Conservation (phyloP, 2,888 invertebrate genomes). For the Leptopterna dolabrata region DNA sequence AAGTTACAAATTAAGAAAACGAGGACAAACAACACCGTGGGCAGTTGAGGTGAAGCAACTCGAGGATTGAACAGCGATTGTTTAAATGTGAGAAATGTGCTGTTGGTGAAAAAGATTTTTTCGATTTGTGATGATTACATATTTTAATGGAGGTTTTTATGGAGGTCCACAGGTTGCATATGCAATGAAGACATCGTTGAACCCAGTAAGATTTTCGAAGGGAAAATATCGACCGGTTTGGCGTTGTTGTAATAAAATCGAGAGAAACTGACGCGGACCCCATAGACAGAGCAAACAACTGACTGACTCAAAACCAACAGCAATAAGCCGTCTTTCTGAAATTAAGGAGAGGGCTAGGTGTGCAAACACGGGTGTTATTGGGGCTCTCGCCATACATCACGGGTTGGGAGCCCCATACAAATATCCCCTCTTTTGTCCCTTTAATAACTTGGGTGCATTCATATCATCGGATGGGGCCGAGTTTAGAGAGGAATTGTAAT, state of each 20-base stretch:
- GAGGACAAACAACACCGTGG: too few relatives aligned
- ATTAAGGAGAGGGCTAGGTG: slow-evolving; percentile 10
- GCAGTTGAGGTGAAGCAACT: too few relatives aligned
- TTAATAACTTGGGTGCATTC: neutral
- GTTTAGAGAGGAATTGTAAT: neutral
- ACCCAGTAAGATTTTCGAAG: too few relatives aligned
- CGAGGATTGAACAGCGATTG: too few relatives aligned
- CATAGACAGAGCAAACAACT: neutral
- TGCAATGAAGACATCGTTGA: too few relatives aligned
- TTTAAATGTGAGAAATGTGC: too few relatives aligned
- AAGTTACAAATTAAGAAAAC: too few relatives aligned
- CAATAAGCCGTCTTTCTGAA: slow-evolving; percentile 22
- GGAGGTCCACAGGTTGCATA: too few relatives aligned
- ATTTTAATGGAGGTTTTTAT: too few relatives aligned
- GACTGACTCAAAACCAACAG: slow-evolving; percentile 26
- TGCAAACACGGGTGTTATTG: slow-evolving; percentile 24
- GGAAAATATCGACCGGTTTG: neutral
- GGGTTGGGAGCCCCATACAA: neutral
- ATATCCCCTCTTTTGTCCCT: neutral
- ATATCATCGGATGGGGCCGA: neutral
- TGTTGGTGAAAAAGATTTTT: too few relatives aligned
- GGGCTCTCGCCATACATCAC: slow-evolving; percentile 3
- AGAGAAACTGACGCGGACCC: neutral
- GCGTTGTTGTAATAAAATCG: neutral
- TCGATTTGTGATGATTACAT: too few relatives aligned